Conservation (phyloP, 2,888 invertebrate genomes). For the Apamea anceps region DNA sequence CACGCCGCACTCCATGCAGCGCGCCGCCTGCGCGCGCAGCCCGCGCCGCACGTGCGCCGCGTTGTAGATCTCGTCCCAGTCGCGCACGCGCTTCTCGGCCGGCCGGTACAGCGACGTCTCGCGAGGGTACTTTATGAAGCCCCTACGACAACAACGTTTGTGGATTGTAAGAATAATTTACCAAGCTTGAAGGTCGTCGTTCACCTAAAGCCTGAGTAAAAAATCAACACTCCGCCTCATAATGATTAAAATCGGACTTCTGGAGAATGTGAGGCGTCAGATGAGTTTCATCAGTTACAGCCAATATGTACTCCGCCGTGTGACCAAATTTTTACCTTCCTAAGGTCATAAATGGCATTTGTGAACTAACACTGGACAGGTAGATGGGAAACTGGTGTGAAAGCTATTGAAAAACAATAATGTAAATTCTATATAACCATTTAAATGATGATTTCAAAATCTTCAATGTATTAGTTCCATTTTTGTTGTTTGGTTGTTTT, state of each 20-base stretch:
- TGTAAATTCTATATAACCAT: background rate
- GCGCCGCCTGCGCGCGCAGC: conserved; percentile 96
- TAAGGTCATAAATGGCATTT: background rate
- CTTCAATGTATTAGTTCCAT: background rate
- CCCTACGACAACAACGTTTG: conserved; percentile 87
- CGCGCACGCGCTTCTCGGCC: conserved; percentile 95
- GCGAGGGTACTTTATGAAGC: conserved; percentile 98
- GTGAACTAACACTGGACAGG: background rate
- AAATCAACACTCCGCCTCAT: background rate
- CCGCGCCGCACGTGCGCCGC: conserved; percentile 96
- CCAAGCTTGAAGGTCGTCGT: background rate
- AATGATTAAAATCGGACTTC: background rate
- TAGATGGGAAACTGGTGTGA: background rate
- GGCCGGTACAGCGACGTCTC: conserved; percentile 96
- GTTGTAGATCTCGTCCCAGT: conserved; percentile 99
- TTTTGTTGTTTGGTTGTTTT: too few species aligned
- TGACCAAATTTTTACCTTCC: background rate
- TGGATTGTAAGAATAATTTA: too few species aligned
- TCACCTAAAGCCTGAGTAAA: background rate
- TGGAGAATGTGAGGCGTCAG: background rate
- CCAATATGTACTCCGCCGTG: background rate
- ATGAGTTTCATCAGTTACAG: background rate
- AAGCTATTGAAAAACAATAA: too few species aligned
- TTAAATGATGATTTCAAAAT: background rate
- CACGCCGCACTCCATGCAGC: conserved; percentile 99